Base-by-base conservation (phyloP, 2,797 vertebrate species). In the Lophotriccus pileatus region DNA sequence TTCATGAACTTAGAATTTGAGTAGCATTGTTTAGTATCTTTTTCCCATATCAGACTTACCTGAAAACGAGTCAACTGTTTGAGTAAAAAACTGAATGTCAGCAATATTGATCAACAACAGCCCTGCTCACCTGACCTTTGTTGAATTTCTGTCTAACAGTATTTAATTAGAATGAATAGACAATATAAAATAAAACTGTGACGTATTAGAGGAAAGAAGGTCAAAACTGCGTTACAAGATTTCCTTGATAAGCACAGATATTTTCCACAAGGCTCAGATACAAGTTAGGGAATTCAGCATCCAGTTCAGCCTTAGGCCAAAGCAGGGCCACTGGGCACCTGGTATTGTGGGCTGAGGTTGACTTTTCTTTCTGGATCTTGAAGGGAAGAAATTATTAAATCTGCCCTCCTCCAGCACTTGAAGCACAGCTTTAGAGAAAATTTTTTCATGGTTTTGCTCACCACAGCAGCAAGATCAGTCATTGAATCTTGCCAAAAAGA, bases 401-500 rank as follows among this genome's bases (percentile, higher is more conserved):
- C 23, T 89, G n/a, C 14, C 24, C n/a, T 84, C 14, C 46, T 72
- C 77, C 25, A 50, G 41, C 2, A 2, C 21, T 32, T 32, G 32
- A 66, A 86, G 15, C 16, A 53, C 5, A 47, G 10, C 7, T 6
- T 44, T 67, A 67, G 23, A 19, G 59, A 84, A 93, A 90, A 7
- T 63, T 58, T 13, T 37, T 58, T 92, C 46, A n/a, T 36, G 6
- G 14, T 43, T 90, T 53, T 4, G 3, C 53, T 46, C 41, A 19
- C 7, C 7, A 10, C n/a, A 76, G 30, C 36, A 63, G 20, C n/a
- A 82, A 81, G 18, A 10, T 64, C 24, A 30, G 47, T 7, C 37
- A n/a, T 2, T 0, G 0, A 83, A 24, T 25, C 52, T 43, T 76
- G 39, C 34, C 47, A 64, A 72, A 50, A 43, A 72, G 6, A 32